phyloP scores from a whole-genome alignment of 2,113 vertebrate genomes.

The Mionectes macconnelli region DNA sequence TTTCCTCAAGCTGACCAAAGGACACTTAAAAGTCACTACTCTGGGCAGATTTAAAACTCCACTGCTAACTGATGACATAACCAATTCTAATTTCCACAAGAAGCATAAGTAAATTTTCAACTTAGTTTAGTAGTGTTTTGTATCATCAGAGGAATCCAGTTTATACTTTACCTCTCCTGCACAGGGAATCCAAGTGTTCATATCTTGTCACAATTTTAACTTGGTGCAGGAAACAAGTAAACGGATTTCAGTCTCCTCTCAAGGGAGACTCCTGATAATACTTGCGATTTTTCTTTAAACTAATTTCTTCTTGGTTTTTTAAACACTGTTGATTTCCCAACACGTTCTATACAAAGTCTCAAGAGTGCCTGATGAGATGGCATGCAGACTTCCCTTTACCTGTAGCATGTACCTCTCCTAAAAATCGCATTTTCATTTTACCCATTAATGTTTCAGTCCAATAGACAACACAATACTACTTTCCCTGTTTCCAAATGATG shows the following conservation, averaged over 20 bases:
- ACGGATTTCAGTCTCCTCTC: neutral
- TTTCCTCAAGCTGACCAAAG: neutral
- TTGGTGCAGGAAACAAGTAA: neutral
- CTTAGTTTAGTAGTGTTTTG: neutral
- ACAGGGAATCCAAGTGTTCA: neutral
- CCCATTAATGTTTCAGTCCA: neutral
- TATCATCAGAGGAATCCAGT: neutral
- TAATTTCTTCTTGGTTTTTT: neutral
- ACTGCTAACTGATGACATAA: neutral
- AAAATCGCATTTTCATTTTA: neutral
- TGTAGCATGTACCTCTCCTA: neutral
- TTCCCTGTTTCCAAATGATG: neutral
- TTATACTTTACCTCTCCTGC: neutral
- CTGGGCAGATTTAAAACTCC: neutral
- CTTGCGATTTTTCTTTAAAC: neutral
- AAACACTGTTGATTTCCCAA: neutral
- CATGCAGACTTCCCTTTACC: neutral
- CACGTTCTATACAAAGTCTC: neutral
- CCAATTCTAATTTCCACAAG: neutral
- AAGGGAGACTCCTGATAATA: neutral
- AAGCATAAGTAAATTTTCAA: neutral
- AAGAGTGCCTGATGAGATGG: neutral
- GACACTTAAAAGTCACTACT: neutral
- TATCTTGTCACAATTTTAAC: neutral
- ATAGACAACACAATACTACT: neutral